These are phyloP conservation scores for Lordiphosa fenestrarum DNA, from an alignment of 2,888 invertebrate genomes.

Conservation along the genomic window DNA sequence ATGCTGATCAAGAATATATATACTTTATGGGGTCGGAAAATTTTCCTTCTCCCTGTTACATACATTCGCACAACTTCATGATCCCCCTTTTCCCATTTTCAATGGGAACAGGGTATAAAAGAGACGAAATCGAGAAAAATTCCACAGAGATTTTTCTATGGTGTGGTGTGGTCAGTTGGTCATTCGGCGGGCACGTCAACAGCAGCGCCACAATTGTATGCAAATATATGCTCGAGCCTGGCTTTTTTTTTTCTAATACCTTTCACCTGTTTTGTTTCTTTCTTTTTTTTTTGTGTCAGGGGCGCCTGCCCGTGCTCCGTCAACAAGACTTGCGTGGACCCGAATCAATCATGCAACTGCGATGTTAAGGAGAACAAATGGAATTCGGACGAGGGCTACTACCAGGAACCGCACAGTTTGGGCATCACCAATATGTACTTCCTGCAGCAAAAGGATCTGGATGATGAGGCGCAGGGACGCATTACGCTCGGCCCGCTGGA, in stretches of 20 bases:
- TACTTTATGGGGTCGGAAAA: too few relatives aligned
- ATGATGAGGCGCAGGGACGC: constrained; percentile 90
- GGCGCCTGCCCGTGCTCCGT: constrained; percentile 89
- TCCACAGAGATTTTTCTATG: constrained; percentile 8
- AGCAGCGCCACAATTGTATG: constrained; percentile 54
- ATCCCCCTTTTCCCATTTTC: too few relatives aligned
- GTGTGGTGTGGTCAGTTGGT: constrained; percentile 13
- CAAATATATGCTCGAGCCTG: constrained; percentile 52
- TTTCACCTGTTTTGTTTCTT: constrained; percentile 44
- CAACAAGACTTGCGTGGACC: constrained; percentile 90
- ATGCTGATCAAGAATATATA: too few relatives aligned
- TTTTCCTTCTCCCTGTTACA: too few relatives aligned
- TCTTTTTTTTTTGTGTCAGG: constrained; percentile 77
- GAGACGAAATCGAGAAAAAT: constrained; percentile 37
- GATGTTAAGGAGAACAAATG: constrained; percentile 93
- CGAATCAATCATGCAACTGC: constrained; percentile 93
- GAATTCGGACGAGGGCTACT: constrained; percentile 93
- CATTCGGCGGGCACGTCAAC: constrained; percentile 50
- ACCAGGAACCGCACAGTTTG: constrained; percentile 88
- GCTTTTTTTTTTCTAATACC: constrained; percentile 43
- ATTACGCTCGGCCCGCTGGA: constrained; percentile 94
- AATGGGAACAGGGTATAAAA: too few relatives aligned
- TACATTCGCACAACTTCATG: too few relatives aligned
- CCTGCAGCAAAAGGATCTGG: constrained; percentile 90
- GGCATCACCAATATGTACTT: constrained; percentile 96